Evolutionary conservation across 1,140 invertebrate species (phyloP).

Genomic region (Diorhabda elongata): DNA sequence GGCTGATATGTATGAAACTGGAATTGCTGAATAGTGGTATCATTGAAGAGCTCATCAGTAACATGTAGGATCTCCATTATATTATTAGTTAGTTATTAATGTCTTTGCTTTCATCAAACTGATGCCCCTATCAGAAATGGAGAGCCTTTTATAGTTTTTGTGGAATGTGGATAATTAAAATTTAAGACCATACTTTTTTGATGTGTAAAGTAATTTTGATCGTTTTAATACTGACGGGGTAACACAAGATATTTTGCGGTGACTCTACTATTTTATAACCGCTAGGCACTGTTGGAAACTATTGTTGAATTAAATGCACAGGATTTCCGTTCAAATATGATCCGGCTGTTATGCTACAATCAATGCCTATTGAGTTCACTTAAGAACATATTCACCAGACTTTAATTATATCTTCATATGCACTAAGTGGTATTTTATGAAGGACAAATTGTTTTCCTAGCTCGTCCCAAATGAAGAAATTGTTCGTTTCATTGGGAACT

Average conservation of each 20-base stretch:
- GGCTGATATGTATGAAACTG: neutral
- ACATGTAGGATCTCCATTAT: neutral
- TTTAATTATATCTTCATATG: too few species aligned
- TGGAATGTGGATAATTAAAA: neutral
- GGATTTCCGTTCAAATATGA: neutral
- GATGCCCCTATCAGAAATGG: neutral
- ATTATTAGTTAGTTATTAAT: neutral
- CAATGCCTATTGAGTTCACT: neutral
- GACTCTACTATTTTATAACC: slow-evolving; percentile 3
- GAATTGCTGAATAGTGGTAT: neutral
- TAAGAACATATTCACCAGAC: too few species aligned
- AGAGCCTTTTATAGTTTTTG: slow-evolving; percentile 2
- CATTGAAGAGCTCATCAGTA: neutral
- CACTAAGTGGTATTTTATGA: too few species aligned
- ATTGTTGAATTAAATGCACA: neutral
- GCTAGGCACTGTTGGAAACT: neutral
- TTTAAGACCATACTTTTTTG: neutral
- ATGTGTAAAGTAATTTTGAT: neutral
- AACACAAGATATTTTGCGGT: neutral
- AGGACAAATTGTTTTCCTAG: too few species aligned
- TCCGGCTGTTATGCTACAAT: neutral
- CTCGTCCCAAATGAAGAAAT: too few species aligned
- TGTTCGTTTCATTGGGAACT: too few species aligned
- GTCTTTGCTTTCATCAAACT: neutral
- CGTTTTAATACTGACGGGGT: neutral